Base-by-base conservation (phyloP, 2,888 invertebrate genomes). In the Rhopalosiphum nymphaeae region DNA sequence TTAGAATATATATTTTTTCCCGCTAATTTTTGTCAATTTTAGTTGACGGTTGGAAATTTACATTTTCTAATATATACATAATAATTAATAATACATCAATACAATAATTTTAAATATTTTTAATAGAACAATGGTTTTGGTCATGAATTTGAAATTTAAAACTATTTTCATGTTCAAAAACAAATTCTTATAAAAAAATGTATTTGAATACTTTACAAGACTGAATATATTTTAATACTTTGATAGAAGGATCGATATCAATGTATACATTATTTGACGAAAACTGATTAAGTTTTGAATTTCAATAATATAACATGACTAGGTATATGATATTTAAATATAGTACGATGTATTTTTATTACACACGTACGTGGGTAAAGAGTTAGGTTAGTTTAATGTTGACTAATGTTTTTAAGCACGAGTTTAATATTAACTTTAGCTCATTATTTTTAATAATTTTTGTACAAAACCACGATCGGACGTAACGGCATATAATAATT, bases 361-460 rank as follows among this genome's bases (percentile, higher is more conserved):
- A 49, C 87, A 5, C 25, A 44, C 56, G 56, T 7, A 57, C 42
- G 42, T 13, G 42, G 26, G 26, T n/a, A 42, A 49, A 3, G 10
- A 49, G n/a, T 49, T 49, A 53, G 53, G 53, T 53, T 53, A 53
- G 16, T 13, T 53, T 53, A 53, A 56, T 56, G 13, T 49, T 11
- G 26, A 11, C 16, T 57, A 61, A 44, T 89, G 44, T 89, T 89
- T 44, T 61, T 57, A 61, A 57, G 57, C 44, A 53, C 42, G 9
- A 53, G 42, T 89, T 89, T 56, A 44, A 44, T 89, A 57, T 57
- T 89, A 89, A 53, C 91, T 7, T 57, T 36, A 89, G 42, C n/a
- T 89, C 42, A 49, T 91, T 91, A 42, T 91, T 84, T 89, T 53
- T 91, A 42, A 91, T 29, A 67, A 42, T 91, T 91, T 56, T 91